These are phyloP conservation scores for Solenopsis invicta DNA, from an alignment of 1,140 invertebrate species.

Conservation along the genomic window DNA sequence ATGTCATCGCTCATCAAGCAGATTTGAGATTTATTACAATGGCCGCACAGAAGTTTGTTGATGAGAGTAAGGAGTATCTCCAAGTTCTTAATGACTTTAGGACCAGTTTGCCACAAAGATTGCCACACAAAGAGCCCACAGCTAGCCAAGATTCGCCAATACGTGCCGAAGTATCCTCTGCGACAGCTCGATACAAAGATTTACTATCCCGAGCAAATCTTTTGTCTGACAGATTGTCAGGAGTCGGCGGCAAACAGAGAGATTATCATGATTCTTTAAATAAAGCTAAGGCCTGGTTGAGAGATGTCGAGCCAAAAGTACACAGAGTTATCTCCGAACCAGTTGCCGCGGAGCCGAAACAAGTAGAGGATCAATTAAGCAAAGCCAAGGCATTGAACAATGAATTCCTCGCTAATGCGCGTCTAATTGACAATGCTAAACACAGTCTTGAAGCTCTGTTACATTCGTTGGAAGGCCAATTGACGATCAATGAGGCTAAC, in stretches of 20 bases:
- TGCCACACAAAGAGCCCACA: constrained; percentile 92
- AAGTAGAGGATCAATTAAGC: constrained; percentile 95
- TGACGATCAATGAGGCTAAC: constrained; percentile 92
- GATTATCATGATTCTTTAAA: constrained; percentile 95
- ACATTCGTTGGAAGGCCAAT: constrained; percentile 92
- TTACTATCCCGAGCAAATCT: constrained; percentile 93
- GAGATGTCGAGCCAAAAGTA: constrained; percentile 93
- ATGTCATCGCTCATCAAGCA: constrained; percentile 97
- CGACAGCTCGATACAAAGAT: constrained; percentile 92
- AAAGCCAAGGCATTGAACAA: constrained; percentile 94
- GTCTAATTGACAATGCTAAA: constrained; percentile 93
- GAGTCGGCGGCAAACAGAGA: constrained; percentile 92
- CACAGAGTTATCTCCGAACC: constrained; percentile 93
- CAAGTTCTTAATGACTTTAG: constrained; percentile 94
- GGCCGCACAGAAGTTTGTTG: constrained; percentile 97
- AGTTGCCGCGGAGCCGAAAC: constrained; percentile 94
- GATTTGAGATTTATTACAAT: constrained; percentile 98
- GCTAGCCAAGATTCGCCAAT: constrained; percentile 91
- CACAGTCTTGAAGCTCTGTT: constrained; percentile 91
- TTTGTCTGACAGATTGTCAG: constrained; percentile 92
- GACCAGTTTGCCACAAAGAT: constrained; percentile 92
- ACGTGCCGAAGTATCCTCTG: constrained; percentile 90
- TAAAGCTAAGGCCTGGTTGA: constrained; percentile 94
- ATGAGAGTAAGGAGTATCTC: constrained; percentile 96
- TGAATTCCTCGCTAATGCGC: constrained; percentile 94